Evolutionary conservation across 2,797 vertebrate species (phyloP), one percentile per base, ranked within the genome.

Genomic region (Brotogeris chrysoptera): DNA sequence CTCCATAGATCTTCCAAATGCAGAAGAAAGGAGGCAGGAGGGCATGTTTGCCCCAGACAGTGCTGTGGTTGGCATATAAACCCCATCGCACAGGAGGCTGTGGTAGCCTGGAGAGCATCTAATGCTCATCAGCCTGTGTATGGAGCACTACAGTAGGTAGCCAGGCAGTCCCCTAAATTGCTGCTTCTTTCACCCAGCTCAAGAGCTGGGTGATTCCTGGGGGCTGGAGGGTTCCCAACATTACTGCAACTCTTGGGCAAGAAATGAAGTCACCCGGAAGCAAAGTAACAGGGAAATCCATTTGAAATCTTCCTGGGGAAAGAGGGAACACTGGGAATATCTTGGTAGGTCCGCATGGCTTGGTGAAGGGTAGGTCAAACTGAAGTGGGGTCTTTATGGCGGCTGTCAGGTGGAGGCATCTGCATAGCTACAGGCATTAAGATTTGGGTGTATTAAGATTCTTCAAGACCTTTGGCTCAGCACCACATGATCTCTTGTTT

Each of bases 321-420:
- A 65, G 72, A 73, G 55, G 2, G 2, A 53, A 53, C 28, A 3
- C 36, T 82, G 78, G 43, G 39, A 69, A 21, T 27, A 2, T 8
- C 23, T 28, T 20, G 10, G 17, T 2, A 21, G 32, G 19, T 5
- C 0, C 2, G 6, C 14, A 8, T 28, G 36, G 8, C 14, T 30
- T 57, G 1, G 21, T 21, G 41, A 63, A 55, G 64, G 32, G 34
- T 4, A 16, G 52, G 19, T n/a, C n/a, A 39, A 21, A 39, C n/a
- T 28, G 6, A 41, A 41, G 9, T 34, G 17, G 10, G 23, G 32
- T 43, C 47, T 85, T 53, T 8, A n/a, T 20, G 30, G 30, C 36
- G 65, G 23, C 28, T 65, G 9, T 52, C 19, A 64, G 39, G 4
- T 44, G 52, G 57, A 49, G 34, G 34, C 32, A 68, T 25, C 50